Base-by-base conservation (phyloP, 2,113 vertebrate species). In the Coreoperca whiteheadi region DNA sequence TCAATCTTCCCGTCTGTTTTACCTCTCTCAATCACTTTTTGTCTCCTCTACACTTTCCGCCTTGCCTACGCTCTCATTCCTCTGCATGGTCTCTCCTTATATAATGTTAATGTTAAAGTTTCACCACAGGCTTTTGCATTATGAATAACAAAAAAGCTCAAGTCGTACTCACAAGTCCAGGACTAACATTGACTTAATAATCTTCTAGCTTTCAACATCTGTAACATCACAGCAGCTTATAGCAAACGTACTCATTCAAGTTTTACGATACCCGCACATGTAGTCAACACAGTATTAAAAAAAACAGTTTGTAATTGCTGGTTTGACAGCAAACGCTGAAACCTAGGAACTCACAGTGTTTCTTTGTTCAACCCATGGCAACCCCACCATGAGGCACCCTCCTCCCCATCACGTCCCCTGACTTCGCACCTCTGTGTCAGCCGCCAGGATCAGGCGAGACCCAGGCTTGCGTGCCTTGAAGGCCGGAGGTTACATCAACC, bases 401-500 rank as follows among this genome's bases (percentile, higher is more conserved):
- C 82, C 90, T 89, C 84, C 74, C 82, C 84, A 82, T 88, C 89
- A 74, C 92, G 50, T 91, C 87, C 86, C 73, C 82, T 84, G 89
- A 76, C 86, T 94, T 96, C 91, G 85, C 95, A 93, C 85, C 43
- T 83, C 50, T 0, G 79, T 93, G 95, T 94, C 89, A 95, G 94
- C 94, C 91, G 81, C 92, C 88, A 65, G 79, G 91, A 95, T 94
- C 95, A 95, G 95, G 94, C 88, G 30, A 92, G 87, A 74, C 66
- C 84, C 66, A 54, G 91, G 92, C 89, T 79, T 80, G 75, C 18
- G 54, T 68, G 83, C 82, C 89, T 82, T 79, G 56, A 84, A 94
- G 94, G 95, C 92, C 87, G 81, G 91, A 95, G 96, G 96, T 96
- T 96, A 96, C 90, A 95, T 90, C 94, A 95, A 96, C 93, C 89